Base-by-base conservation (phyloP, 2,113 vertebrate genomes). In the Nothocercus julius region DNA sequence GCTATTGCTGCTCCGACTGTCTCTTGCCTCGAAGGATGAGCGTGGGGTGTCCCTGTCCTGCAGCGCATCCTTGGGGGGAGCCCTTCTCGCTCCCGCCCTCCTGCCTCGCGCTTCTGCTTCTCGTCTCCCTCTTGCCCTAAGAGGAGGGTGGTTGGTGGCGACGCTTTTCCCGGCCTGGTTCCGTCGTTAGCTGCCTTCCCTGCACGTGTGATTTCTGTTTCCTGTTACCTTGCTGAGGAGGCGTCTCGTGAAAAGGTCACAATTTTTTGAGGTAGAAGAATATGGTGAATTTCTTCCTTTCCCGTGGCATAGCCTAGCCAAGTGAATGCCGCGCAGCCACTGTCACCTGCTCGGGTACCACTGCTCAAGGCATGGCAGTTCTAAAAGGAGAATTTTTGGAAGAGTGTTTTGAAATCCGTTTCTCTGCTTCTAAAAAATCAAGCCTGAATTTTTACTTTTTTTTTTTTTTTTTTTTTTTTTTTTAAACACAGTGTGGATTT, bases 321-420 rank as follows among this genome's bases (percentile, higher is more conserved):
- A 84, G 59, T 49, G 73, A 67, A 18, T 87, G 14, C 82, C 67
- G 54, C 58, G 8, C 16, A 22, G 76, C 84, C 30, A 15, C 81
- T 91, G 90, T 95, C 88, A 89, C 85, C 84, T 66, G 49, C 56
- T 81, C 53, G 36, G 73, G 27, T 77, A n/a, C 3, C 44, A 80
- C 62, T 85, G 76, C 61, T 95, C 73, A 27, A 30, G 80, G 40
- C 18, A 5, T 84, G 83, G 63, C 87, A 82, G 47, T 64, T 90
- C 8, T 51, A 53, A 95, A 93, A 78, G 16, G 85, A 92, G 82
- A 64, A 34, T 94, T 89, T 93, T 91, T 81, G 59, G 49, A 77
- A 85, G 56, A 15, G 17, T 94, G 34, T 56, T 85, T 94, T 92
- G 82, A 92, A 72, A 93, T 91, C 80, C 85, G 10, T 86, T 64